These are phyloP conservation scores for Apus apus DNA, from an alignment of 2,113 vertebrate species.

Conservation along the genomic window DNA sequence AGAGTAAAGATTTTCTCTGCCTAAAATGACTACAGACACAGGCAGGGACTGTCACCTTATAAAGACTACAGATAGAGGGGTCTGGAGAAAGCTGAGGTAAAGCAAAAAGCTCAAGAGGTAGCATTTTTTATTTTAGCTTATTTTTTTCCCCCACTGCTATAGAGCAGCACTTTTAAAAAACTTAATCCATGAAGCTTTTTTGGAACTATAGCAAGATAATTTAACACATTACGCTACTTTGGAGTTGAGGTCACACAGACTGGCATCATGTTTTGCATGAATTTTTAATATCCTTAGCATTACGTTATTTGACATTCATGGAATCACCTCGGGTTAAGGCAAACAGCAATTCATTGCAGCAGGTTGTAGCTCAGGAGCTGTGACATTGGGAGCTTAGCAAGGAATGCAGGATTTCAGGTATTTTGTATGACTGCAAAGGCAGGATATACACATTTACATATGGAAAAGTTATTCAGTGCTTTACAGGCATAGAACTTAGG, in stretches of 20 bases:
- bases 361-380: not conserved
- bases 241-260: not conserved
- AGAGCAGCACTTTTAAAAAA: not conserved
- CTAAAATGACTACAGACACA: not conserved
- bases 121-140: not conserved
- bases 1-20: not conserved
- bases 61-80: not conserved
- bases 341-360: not conserved
- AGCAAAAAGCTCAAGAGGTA: not conserved
- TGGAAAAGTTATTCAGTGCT: not conserved
- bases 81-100: not conserved
- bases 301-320: not conserved
- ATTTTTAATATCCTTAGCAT: not conserved
- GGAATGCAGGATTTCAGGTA: not conserved
- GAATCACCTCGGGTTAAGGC: not conserved
- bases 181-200: not conserved
- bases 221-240: not conserved
- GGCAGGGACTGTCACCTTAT: not conserved
- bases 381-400: not conserved
- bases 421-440: not conserved
- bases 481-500: not conserved
- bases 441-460: not conserved
- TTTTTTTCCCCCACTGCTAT: not conserved
- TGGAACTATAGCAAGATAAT: slow-evolving; percentile 19
- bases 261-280: not conserved